Percentiles rank a stretch among this genome's conserved stretches.
phyloP scores from a whole-genome alignment of 1,140 invertebrate genomes.

The Antheraea mylitta region DNA sequence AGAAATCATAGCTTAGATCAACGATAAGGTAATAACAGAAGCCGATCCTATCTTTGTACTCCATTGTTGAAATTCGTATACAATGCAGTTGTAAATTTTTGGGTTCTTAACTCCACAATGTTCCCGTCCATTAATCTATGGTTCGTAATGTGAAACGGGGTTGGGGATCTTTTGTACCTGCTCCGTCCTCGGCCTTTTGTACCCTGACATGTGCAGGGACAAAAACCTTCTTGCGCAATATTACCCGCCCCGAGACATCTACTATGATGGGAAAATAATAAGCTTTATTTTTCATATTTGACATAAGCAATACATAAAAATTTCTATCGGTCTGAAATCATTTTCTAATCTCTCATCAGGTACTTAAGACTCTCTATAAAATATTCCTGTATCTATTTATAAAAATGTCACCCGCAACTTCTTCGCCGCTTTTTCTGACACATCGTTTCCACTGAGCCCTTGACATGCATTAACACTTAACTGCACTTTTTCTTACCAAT shows the following conservation, averaged over 20 bases:
- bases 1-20: constrained; percentile 61
- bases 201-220: constrained; percentile 68
- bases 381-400: constrained; percentile 55
- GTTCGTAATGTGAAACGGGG: constrained; percentile 69
- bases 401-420: constrained; percentile 71
- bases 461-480: constrained; percentile 77
- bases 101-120: constrained; percentile 74
- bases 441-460: constrained; percentile 67
- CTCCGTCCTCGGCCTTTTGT: constrained; percentile 58
- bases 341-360: neutral
- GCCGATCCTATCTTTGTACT: constrained; percentile 69
- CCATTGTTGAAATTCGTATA: constrained; percentile 54
- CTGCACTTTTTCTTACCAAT: constrained; percentile 65
- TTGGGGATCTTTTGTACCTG: constrained; percentile 70
- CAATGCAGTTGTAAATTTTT: constrained; percentile 77
- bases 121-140: constrained; percentile 70
- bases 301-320: neutral
- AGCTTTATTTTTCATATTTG: neutral
- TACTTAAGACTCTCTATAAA: constrained; percentile 28
- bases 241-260: constrained; percentile 50
- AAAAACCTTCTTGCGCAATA: constrained; percentile 74
- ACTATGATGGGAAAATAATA: constrained; percentile 68
- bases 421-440: constrained; percentile 61
- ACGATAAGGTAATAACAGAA: constrained; percentile 74
- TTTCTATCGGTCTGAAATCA: neutral